Conservation (phyloP, 1,140 invertebrate genomes). For the Piezodorus guildinii region DNA sequence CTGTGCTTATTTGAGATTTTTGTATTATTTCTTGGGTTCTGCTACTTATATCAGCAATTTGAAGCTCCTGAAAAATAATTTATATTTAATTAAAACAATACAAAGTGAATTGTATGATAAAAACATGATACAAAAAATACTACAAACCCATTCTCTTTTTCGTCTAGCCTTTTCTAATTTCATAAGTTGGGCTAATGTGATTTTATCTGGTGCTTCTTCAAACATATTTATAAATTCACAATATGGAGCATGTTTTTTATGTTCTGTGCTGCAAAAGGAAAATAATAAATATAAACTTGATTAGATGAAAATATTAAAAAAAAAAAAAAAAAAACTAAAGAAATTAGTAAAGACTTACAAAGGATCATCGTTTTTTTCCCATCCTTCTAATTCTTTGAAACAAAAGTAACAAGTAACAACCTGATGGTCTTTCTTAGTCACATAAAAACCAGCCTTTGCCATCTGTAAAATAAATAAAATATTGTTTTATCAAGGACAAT, state of each 20-base stretch:
- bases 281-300: background rate
- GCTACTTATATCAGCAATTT: too few relatives aligned
- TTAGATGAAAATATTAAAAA: too few relatives aligned
- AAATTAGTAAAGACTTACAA: background rate
- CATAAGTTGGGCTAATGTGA: background rate
- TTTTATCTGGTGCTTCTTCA: background rate
- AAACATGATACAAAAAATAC: too few relatives aligned
- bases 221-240: background rate
- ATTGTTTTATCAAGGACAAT: too few relatives aligned
- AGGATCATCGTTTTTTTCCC: background rate
- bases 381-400: conserved; percentile 2
- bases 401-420: background rate
- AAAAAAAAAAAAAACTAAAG: too few relatives aligned
- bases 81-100: too few relatives aligned
- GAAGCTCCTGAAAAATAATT: too few relatives aligned
- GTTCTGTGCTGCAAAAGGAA: background rate
- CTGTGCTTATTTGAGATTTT: too few relatives aligned
- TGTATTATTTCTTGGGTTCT: too few relatives aligned
- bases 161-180: background rate
- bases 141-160: too few relatives aligned
- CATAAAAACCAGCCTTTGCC: background rate
- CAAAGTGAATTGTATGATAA: too few relatives aligned
- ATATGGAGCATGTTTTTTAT: conserved; percentile 2
- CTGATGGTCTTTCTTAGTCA: background rate
- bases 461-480: background rate